Percentiles rank a stretch among this genome's conserved stretches.
phyloP scores from a whole-genome alignment of 1,140 invertebrate genomes.

The Drosophila bifasciata region DNA sequence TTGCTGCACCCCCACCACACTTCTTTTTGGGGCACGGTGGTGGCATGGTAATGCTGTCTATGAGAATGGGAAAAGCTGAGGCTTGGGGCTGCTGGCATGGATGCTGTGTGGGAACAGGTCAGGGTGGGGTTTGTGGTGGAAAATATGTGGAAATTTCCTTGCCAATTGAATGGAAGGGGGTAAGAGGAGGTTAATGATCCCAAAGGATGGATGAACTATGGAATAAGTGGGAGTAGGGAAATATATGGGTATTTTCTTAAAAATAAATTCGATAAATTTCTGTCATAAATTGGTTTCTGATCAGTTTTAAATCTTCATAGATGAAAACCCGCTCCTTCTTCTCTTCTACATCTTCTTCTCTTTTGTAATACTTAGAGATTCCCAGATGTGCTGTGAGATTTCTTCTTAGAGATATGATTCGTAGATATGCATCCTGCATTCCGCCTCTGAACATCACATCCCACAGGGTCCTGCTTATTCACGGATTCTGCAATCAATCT shows the following conservation, averaged over 20 bases:
- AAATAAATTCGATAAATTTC: too few species aligned
- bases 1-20: not conserved
- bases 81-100: not conserved
- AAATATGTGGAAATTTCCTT: not conserved
- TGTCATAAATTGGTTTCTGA: too few species aligned
- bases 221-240: not conserved
- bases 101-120: constrained; percentile 41
- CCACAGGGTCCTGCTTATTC: not conserved
- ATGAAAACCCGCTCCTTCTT: too few species aligned
- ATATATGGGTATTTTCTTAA: too few species aligned
- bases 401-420: too few species aligned
- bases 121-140: constrained; percentile 7
- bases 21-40: not conserved
- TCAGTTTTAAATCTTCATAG: too few species aligned
- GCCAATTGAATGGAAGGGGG: not conserved
- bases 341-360: too few species aligned
- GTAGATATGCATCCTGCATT: too few species aligned
- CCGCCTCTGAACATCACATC: not conserved
- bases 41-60: constrained; percentile 13
- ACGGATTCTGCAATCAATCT: constrained; percentile 10
- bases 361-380: too few species aligned
- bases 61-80: constrained; percentile 34
- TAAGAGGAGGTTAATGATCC: not conserved
- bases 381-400: too few species aligned
- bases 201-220: not conserved